These are phyloP conservation scores for Pomacea maculata DNA, from an alignment of 1,140 invertebrate genomes.

Conservation along the genomic window DNA sequence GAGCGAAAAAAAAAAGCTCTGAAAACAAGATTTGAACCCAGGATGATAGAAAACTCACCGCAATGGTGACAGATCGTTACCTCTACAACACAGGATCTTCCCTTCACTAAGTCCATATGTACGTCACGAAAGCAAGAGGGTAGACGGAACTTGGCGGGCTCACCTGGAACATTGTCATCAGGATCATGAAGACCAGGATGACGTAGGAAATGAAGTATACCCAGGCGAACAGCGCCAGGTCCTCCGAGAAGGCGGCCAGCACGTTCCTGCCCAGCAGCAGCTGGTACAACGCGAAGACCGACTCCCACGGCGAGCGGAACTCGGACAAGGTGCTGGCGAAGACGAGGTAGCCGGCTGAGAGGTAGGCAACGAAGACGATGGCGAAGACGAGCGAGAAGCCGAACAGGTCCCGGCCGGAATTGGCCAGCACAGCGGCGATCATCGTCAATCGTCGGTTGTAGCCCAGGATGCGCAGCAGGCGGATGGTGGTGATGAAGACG, in stretches of 20 bases:
- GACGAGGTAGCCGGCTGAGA: conserved; percentile 42
- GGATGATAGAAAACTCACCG: no score
- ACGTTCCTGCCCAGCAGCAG: conserved; percentile 47
- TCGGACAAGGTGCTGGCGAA: conserved; percentile 43
- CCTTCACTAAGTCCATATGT: no score
- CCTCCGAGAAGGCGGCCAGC: conserved; percentile 26
- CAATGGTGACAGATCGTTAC: no score
- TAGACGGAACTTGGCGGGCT: no score
- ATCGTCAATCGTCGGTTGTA: conserved; percentile 50
- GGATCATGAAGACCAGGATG: conserved; percentile 38
- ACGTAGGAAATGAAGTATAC: conserved; percentile 38
- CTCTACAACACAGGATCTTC: no score
- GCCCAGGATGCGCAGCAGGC: conserved; percentile 49
- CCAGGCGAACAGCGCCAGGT: conserved; percentile 26
- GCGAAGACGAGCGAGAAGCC: conserved; percentile 52
- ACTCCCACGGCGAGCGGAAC: conserved; percentile 44
- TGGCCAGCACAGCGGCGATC: conserved; percentile 31
- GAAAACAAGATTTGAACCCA: no score
- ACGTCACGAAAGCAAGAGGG: neutral
- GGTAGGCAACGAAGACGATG: conserved; percentile 52
- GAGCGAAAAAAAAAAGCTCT: no score
- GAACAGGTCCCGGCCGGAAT: conserved; percentile 36
- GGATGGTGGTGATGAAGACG: conserved; percentile 43
- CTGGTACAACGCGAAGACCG: conserved; percentile 40
- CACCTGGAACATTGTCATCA: conserved; percentile 40